Conservation (phyloP, 92 coral and sea anemone species). For the Porites lobata region DNA sequence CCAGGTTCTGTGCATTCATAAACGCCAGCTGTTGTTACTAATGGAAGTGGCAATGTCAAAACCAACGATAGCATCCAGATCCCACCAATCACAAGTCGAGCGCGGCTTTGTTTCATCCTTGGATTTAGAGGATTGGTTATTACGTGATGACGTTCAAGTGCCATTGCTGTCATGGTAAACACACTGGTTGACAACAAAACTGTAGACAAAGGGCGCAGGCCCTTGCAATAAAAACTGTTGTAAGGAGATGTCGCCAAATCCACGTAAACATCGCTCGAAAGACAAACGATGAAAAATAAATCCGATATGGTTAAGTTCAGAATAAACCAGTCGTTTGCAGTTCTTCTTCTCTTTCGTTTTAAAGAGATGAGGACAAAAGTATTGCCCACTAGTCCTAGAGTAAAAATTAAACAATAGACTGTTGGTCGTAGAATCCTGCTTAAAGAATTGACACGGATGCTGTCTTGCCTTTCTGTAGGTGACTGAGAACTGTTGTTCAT, state of each 20-base stretch:
- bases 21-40: conserved; percentile 38
- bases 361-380: conserved; percentile 61
- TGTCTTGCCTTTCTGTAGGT: not conserved
- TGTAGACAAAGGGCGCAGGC: conserved; percentile 57
- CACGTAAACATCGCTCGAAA: conserved; percentile 32
- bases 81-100: conserved; percentile 53
- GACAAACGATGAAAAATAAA: conserved; percentile 51
- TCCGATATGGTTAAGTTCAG: conserved; percentile 66
- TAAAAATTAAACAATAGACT: not conserved
- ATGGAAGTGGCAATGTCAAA: conserved; percentile 51
- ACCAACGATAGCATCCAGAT: conserved; percentile 67
- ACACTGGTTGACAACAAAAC: conserved; percentile 59
- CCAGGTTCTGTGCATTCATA: conserved; percentile 18
- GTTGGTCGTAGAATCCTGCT: conserved; percentile 10
- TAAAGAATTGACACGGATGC: not conserved
- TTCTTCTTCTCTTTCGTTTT: conserved; percentile 58
- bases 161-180: conserved; percentile 68
- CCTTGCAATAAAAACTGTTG: conserved; percentile 55
- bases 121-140: conserved; percentile 58
- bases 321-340: conserved; percentile 67
- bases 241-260: conserved; percentile 39
- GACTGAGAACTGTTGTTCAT: conserved; percentile 16
- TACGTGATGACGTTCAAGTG: conserved; percentile 62
- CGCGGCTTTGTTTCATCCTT: conserved; percentile 44
- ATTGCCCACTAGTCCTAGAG: conserved; percentile 66